Evolutionary conservation across 2,888 invertebrate species (phyloP), one percentile per base, ranked within the genome.

Genomic region (Nomada flava): DNA sequence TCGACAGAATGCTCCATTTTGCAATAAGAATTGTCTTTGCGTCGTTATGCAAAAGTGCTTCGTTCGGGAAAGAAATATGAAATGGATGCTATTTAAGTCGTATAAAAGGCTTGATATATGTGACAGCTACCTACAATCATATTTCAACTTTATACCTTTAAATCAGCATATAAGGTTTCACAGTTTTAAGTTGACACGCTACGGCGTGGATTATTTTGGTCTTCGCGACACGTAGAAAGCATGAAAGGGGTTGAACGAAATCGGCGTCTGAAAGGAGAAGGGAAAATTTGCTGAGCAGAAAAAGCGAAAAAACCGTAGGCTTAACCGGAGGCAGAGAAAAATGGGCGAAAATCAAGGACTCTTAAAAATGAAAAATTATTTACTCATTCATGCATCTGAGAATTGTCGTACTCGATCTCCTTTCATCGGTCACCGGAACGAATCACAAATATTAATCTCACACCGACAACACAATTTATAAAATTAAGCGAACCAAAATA

Each of bases 71-170:
- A n/a, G 11, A 59, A 20, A 57, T 57, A 7, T 29, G 29, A 47
- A 20, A 29, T 20, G 42, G 23, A 36, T 29, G 23, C 15, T 18
- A 18, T 47, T 29, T 23, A 47, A 52, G n/a, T 23, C 59, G n/a
- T 42, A n/a, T 60, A 26, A 44, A 36, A 52, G 42, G 15, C 52
- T 60, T 52, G 68, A 68, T 68, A 60, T 50, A 23, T 42, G 26
- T 15, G 68, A 68, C 68, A 60, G 59, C 52, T 60, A 68, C 60
- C 52, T 23, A 44, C 42, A 52, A 42, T 50, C 55, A 71, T 57
- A 71, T 26, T 52, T 76, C 71, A 60, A 55, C 63, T 70, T 71
- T 62, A 71, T 55, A 59, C n/a, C 62, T 15, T 55, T 29, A 69
- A 62, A 63, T 53, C 63, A 44, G 23, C 26, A 29, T 26, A 15